phyloP scores from a whole-genome alignment of 2,888 invertebrate species.

The Chloroclystis v-ata region DNA sequence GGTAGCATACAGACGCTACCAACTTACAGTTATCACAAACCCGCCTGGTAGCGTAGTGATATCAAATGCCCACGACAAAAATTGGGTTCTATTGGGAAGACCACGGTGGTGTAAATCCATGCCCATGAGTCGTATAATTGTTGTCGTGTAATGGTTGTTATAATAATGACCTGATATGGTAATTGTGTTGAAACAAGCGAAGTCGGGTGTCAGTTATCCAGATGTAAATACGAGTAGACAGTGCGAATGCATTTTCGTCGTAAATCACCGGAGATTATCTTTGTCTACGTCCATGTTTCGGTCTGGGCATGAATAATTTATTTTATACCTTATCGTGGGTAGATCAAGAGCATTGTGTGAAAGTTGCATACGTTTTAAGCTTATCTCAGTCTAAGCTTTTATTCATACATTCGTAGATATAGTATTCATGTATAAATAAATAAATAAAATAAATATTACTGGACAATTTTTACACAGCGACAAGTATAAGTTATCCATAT shows the following conservation, averaged over 20 bases:
- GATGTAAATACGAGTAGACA: slow-evolving; percentile 46
- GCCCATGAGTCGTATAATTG: no score
- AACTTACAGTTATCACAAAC: no score
- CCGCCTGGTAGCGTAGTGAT: no score
- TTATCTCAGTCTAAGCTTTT: neutral
- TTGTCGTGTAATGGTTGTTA: no score
- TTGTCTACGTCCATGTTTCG: slow-evolving; percentile 57
- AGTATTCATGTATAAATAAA: neutral
- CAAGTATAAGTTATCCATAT: no score
- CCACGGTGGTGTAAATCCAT: no score
- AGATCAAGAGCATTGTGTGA: slow-evolving; percentile 38
- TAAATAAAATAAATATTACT: neutral
- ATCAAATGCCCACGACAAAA: no score
- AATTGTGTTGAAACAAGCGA: neutral
- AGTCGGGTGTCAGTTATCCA: slow-evolving; percentile 9
- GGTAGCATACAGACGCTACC: no score
- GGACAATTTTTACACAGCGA: no score
- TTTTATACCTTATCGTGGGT: slow-evolving; percentile 42
- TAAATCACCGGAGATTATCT: slow-evolving; percentile 73
- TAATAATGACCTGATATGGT: neutral
- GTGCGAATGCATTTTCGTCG: slow-evolving; percentile 63
- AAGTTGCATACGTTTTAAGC: slow-evolving; percentile 3
- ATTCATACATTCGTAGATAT: slow-evolving; percentile 1
- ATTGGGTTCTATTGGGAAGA: no score
- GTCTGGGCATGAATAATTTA: slow-evolving; percentile 68